Conservation (phyloP, 1,140 invertebrate species). For the Drosophila kohkoa region DNA sequence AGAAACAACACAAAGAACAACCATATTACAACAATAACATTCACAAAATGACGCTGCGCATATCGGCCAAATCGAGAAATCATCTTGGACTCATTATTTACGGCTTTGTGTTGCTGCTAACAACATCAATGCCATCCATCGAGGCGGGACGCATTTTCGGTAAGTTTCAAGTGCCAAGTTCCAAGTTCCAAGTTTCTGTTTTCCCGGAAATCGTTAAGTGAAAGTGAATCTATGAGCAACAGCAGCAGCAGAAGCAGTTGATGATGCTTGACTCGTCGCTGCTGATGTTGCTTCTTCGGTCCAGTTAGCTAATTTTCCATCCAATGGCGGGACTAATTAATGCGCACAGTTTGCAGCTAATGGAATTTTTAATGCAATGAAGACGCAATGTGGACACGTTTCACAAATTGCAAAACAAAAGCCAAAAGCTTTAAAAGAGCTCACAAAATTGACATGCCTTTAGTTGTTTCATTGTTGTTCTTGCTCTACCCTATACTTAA, state of each 20-base stretch:
- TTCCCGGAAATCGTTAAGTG: not conserved
- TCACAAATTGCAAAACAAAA: constrained; percentile 47
- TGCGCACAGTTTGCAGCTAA: constrained; percentile 71
- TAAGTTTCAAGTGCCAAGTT: constrained; percentile 51
- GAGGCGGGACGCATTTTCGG: constrained; percentile 79
- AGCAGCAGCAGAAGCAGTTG: not conserved
- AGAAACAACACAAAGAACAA: constrained; percentile 25
- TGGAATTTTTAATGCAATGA: constrained; percentile 78
- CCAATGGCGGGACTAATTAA: constrained; percentile 55
- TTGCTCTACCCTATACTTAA: constrained; percentile 5
- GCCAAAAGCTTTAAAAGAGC: not conserved
- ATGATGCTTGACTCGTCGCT: not conserved
- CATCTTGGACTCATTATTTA: constrained; percentile 81
- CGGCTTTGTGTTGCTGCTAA: constrained; percentile 69
- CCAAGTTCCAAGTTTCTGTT: not conserved
- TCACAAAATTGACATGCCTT: constrained; percentile 17
- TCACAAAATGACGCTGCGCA: constrained; percentile 81
- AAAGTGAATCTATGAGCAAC: not conserved
- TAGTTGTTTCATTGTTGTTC: not conserved
- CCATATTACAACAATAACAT: constrained; percentile 31
- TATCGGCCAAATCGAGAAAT: constrained; percentile 78
- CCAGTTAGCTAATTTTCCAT: constrained; percentile 46
- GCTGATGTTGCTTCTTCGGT: not conserved
- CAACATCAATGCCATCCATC: constrained; percentile 56
- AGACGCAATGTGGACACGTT: constrained; percentile 54